Evolutionary conservation across 2,113 vertebrate species (phyloP), one percentile per base, ranked within the genome.

Genomic region (Nansenia antarctica): DNA sequence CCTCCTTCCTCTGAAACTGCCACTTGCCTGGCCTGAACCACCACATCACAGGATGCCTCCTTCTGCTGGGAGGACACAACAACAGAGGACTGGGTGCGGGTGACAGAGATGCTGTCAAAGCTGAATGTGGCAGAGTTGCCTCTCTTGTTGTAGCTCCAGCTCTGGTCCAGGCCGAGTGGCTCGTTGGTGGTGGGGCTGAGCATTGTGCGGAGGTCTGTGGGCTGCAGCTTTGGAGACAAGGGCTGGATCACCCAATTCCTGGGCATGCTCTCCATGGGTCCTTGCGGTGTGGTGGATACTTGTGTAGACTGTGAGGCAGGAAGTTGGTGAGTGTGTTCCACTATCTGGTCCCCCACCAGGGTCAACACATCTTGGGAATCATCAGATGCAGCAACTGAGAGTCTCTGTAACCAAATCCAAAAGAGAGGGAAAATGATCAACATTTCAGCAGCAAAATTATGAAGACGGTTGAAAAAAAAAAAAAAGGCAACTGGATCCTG

Each of bases 221-320:
- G 86, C 18, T 90, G 88, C 49, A 92, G 78, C 18, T 64, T 73
- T 0, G 91, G 90, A 15, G 86, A 88, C 49, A 91, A 37, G 27
- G 91, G 83, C 73, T 90, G 87, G 39, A 91, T 77, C 7, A 85
- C 84, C 91, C 91, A 92, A n/a, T 45, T 83, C 62, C 77, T 86
- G 1, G 90, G 87, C 49, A 15, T 63, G 70, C 84, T 89, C 58
- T 78, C 78, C 91, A 92, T 93, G 74, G 11, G 59, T 62, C 54
- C 35, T 34, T 65, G 42, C 35, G 29, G 5, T 27, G 35, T 29
- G 20, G 15, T 4, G 52, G 63, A 9, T 12, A 59, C 61, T n/a
- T 49, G 55, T 59, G 52, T 24, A 37, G 29, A 27, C 18, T 3
- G 37, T 26, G 73, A 55, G 22, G 31, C 55, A 29, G 24, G 47